Base-by-base conservation (phyloP, 2,797 vertebrate genomes). In the Lates japonicus region DNA sequence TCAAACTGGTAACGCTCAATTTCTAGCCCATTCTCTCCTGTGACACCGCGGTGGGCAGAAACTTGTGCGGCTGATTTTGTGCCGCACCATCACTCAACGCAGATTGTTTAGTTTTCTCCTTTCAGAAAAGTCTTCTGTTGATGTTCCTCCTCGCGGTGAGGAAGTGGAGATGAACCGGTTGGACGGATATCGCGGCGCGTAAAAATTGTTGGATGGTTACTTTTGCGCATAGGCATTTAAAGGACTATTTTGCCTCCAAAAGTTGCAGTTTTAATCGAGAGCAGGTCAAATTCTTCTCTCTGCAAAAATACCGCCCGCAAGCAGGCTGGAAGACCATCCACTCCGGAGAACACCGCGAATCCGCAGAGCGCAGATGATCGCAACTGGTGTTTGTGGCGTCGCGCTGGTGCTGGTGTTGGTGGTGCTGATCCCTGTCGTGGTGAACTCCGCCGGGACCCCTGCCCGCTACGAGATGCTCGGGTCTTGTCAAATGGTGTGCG, bases 401-500 rank as follows among this genome's bases (percentile, higher is more conserved):
- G 96, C 96, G 92, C 98, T 99, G 97, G 97, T 99, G 89, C 95
- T 99, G 87, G 95, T 97, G 92, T 78, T 99, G 95, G 97, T 99
- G 91, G 96, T 99, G 86, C 96, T 99, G 85, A 99, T 99, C 94
- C n/a, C 98, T 80, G 97, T 99, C 84, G 94, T 99, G 94, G 98
- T 99, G 83, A 98, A 97, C 96, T 97, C 98, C 74, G 98, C 97
- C 73, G 97, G 98, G 81, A 95, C 96, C 37, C 97, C 97, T 48
- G 96, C 96, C 68, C 97, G 97, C 90, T 98, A 98, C 91, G 98
- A 99, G 95, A 98, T 98, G 98, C 96, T 99, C 86, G 97, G 97
- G 79, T 97, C 97, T 86, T 99, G 98, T 94, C 96, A 97, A 87
- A 99, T 99, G 98, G 97, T 99, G 78, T 99, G 98, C 92, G 98